Base-by-base conservation (phyloP, 2,888 invertebrate genomes). In the Mellilla xanthometata region DNA sequence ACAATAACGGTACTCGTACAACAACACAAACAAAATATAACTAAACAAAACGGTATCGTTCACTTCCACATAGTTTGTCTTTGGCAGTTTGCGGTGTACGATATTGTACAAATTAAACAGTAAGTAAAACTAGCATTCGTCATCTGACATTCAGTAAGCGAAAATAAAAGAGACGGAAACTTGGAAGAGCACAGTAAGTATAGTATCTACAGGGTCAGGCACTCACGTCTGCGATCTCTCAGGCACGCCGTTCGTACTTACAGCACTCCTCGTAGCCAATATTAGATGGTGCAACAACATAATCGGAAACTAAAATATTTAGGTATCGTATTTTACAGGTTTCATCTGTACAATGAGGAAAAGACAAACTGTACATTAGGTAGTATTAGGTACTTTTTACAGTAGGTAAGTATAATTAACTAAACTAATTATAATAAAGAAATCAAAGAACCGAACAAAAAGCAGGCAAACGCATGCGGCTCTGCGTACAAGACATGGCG, bases 381-480 rank as follows among this genome's bases (percentile, higher is more conserved):
- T 68, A 70, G 62, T 68, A 60, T 52, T 76, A 74, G 66, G 77
- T 86, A 88, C 83, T 85, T 82, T 86, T 75, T 89, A 89, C 87
- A 87, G 73, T 81, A 19, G 15, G 15, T 19, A 19, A 19, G 6
- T 19, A 19, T 19, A 83, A 80, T 80, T 71, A 70, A 89, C 87
- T 89, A 89, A 90, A 89, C 88, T 89, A 90, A 81, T 79, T 79
- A 69, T 81, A 78, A 81, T 91, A 88, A 91, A 68, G 3, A 92
- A 87, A 68, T 72, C 76, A 80, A 76, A 81, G 62, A 91, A 91
- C 91, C 79, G 83, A 91, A 92, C 90, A 88, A 88, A 93, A 91
- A 92, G 92, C 93, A 93, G 93, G 93, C 93, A 93, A 91, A 84
- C 83, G 90, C 92, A 92, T 92, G 93, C 93, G 77, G 90, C 90